Evolutionary conservation across 1,140 invertebrate genomes (phyloP), one percentile per base, ranked within the genome.

Genomic region (Himalopsyche phryganea): DNA sequence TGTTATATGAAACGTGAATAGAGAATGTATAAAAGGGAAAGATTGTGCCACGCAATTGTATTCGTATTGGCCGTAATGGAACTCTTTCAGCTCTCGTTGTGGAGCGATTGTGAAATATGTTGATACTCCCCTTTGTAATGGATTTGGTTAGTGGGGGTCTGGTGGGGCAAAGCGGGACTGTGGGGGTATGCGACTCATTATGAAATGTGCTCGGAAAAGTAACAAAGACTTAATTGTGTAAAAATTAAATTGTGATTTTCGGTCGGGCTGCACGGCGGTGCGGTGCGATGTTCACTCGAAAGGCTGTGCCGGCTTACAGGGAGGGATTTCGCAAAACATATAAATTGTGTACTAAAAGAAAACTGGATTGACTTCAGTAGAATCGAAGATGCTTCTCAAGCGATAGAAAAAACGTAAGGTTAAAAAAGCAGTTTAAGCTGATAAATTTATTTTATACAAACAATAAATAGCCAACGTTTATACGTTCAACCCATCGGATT

Each of bases 61-160:
- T 63, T 63, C 61, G 42, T 64, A 64, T 64, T 64, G 61, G 58
- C 48, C 53, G 61, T 60, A 60, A 60, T 64, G 61, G 58, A 60
- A 64, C 61, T 64, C 61, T 64, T 60, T 60, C 58, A 57, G 61
- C 50, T 53, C 53, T 60, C 49, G 61, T 64, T 57, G 61, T 45
- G 52, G 53, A 50, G 58, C 57, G 61, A 64, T 63, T 59, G 61
- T 63, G 61, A 63, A 63, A 63, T 63, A 63, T 59, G 61, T 63
- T 63, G 61, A 63, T 63, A 63, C 52, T 58, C 61, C 60, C 61
- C 55, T 61, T 63, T 63, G 61, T 63, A 63, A 63, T 58, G 61
- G 61, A 63, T 63, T 63, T 56, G 56, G 51, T 47, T 53, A 58
- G 56, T 32, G 42, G 61, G 50, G 15, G 46, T 50, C n/a, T 10